Evolutionary conservation across 2,888 invertebrate species (phyloP), one percentile per base, ranked within the genome.

Genomic region (Stenodera caucasica): DNA sequence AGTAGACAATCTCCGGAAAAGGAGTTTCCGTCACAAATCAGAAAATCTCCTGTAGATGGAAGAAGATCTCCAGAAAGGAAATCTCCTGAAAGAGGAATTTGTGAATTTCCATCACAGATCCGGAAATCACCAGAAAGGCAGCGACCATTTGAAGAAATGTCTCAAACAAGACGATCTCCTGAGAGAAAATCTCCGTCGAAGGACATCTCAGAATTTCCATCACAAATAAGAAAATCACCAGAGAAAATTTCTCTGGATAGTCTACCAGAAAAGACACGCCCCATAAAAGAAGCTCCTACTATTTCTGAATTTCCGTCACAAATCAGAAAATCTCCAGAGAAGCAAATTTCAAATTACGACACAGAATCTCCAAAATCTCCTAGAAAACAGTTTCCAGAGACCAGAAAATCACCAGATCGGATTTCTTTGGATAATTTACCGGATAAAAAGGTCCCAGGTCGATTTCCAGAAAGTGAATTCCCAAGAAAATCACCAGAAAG

Each of bases 151-250:
- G 21, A 45, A n/a, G 21, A 45, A 21, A 52, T 54, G 35, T 60
- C 61, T 8, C 54, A 54, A 37, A 52, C 32, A 12, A 30, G 55
- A 33, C 8, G 23, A 57, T 56, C 51, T 29, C 52, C 51, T 6
- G 52, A 52, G 30, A 37, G 21, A 29, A 57, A 29, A n/a, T 40
- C 35, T 21, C 52, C 52, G 0, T n/a, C 8, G 5, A 60, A 40
- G 15, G 52, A 55, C 3, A 45, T 56, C 8, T 21, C 15, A 15
- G 60, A 60, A 21, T 60, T 60, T 49, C 60, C 60, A 15, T 52
- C 60, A n/a, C 60, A 60, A 45, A 23, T 45, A 21, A 66, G 65
- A 40, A 68, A 60, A 58, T 66, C 68, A 21, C 66, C 70, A 9
- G 45, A 45, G 11, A 45, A 12, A n/a, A 45, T 45, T 23, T 45